Base-by-base conservation (phyloP, 2,797 vertebrate genomes). In the Falco rusticolus region DNA sequence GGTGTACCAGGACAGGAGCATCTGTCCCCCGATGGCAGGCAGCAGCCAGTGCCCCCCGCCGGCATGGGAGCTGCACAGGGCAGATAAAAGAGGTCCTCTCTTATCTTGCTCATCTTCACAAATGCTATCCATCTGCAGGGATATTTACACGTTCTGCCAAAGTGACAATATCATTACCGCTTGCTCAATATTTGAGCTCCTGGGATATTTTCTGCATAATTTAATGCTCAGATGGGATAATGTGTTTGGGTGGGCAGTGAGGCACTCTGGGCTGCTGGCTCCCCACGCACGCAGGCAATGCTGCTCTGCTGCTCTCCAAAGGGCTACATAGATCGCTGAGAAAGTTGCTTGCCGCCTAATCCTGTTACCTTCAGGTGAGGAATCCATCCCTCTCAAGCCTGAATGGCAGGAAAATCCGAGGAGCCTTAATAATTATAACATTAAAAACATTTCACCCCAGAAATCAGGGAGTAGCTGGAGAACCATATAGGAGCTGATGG, bases 201-300 rank as follows among this genome's bases (percentile, higher is more conserved):
- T 84, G 95, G 96, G 96, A 85, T 95, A 88, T 96, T 97, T 97
- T 97, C 96, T 98, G 95, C 95, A 83, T 97, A 97, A 97, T 98
- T 98, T 95, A 97, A 96, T 95, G 92, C 89, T 96, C 80, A 80
- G 88, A 90, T 92, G 92, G 93, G 87, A 81, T 97, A 97, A 97
- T 91, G 82, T 83, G 41, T 96, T 96, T 94, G 84, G 82, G 94
- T 95, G 94, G 88, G 85, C 93, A 95, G 5, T 24, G 78, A 89
- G 90, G 84, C 1, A 0, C 79, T 92, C 74, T 1, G 4, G 80
- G 54, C 69, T 80, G 83, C 88, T 87, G 75, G 63, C 78, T 94
- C 79, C 85, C 91, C 80, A 56, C 2, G 2, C 28, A 21, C 2
- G 0, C 3, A 5, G 34, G 18, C 33, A 64, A 16, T 1, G 5